Conservation (phyloP, 2,888 invertebrate genomes). For the Gastrophysa polygoni region DNA sequence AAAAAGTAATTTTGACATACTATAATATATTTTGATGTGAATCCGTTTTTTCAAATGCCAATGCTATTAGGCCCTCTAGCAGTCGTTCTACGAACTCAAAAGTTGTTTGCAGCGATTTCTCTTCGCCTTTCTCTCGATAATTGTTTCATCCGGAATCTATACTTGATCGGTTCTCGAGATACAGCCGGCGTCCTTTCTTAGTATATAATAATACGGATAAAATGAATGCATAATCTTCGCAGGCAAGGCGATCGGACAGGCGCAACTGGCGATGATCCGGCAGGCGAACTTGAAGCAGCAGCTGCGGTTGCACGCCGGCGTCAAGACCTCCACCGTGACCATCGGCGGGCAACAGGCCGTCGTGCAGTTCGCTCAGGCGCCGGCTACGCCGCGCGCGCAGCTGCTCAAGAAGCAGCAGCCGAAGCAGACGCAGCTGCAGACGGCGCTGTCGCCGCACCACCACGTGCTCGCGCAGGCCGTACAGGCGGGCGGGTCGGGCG, state of each 20-base stretch:
- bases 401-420: slow-evolving; percentile 28
- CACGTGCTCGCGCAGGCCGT: slow-evolving; percentile 56
- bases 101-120: no score
- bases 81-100: no score
- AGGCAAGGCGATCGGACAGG: slow-evolving; percentile 62
- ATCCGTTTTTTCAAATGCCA: no score
- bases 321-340: slow-evolving; percentile 54
- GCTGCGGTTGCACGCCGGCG: slow-evolving; percentile 50
- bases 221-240: no score
- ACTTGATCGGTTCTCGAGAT: no score
- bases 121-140: no score
- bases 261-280: slow-evolving; percentile 68
- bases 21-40: no score
- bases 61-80: no score
- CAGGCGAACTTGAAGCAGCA: slow-evolving; percentile 58
- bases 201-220: no score
- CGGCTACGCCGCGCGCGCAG: slow-evolving; percentile 57
- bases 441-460: slow-evolving; percentile 53
- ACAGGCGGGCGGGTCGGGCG: slow-evolving; percentile 61
- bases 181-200: no score
- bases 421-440: slow-evolving; percentile 52
- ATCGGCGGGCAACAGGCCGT: slow-evolving; percentile 51
- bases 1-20: no score
- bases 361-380: slow-evolving; percentile 56
- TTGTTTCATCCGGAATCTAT: no score